Conservation (phyloP, 2,797 vertebrate genomes). For the Pelobates cultripes region DNA sequence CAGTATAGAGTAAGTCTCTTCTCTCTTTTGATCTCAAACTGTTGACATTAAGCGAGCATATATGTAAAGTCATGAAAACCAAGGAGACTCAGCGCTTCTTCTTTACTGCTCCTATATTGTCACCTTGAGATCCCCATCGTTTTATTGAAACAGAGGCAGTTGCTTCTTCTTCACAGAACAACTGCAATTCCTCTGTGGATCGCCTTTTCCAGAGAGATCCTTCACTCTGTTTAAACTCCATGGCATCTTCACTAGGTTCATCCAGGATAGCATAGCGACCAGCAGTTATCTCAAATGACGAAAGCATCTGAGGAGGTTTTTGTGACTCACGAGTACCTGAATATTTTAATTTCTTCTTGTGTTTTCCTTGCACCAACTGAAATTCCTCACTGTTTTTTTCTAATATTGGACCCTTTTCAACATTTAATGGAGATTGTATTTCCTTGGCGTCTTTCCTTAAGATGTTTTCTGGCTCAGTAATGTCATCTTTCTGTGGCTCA, state of each 20-base stretch:
- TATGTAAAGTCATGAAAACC: neutral
- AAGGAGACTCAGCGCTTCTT: neutral
- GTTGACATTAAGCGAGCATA: constrained; percentile 3
- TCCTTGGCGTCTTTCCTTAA: neutral
- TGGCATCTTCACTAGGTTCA: too few species aligned
- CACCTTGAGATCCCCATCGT: constrained; percentile 10
- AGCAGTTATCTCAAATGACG: too few species aligned
- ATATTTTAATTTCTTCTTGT: too few species aligned
- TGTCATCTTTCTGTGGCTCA: constrained; percentile 1
- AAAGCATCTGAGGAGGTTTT: too few species aligned
- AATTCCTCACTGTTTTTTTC: neutral
- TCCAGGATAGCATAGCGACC: too few species aligned
- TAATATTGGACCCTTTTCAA: too few species aligned
- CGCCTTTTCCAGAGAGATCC: too few species aligned
- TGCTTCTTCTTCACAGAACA: too few species aligned
- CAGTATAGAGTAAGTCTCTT: neutral
- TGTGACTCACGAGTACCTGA: too few species aligned
- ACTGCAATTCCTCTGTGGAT: too few species aligned
- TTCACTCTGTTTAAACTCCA: too few species aligned
- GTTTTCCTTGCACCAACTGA: neutral
- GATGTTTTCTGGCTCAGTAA: neutral
- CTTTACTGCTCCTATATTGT: constrained; percentile 4
- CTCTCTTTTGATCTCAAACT: constrained; percentile 8
- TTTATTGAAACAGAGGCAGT: neutral
- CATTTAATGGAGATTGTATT: too few species aligned